These are phyloP conservation scores for Euphydryas editha DNA, from an alignment of 2,888 invertebrate genomes.

Conservation along the genomic window DNA sequence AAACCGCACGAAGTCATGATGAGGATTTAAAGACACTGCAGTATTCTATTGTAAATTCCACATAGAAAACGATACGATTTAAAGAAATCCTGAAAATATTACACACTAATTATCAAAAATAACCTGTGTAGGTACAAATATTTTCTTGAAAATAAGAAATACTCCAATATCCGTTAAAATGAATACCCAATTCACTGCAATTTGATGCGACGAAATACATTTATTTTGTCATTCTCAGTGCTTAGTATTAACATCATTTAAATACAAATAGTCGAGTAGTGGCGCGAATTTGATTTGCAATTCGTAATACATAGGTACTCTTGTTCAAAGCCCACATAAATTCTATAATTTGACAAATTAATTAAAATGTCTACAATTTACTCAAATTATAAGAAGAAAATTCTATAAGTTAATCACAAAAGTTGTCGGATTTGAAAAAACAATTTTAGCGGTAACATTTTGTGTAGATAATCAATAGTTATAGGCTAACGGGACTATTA, in stretches of 20 bases:
- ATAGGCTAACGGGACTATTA: too few species aligned
- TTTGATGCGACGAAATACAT: neutral
- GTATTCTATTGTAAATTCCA: too few species aligned
- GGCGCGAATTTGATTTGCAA: constrained; percentile 27
- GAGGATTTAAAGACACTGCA: too few species aligned
- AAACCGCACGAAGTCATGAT: too few species aligned
- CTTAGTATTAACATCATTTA: constrained; percentile 24
- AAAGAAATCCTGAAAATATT: neutral
- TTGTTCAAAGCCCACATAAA: constrained; percentile 12
- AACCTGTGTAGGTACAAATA: too few species aligned
- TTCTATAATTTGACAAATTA: constrained; percentile 15
- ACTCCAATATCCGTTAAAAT: too few species aligned
- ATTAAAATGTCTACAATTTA: neutral
- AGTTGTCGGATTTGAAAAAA: too few species aligned
- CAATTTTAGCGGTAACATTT: too few species aligned
- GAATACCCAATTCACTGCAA: neutral
- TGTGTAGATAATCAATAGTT: too few species aligned
- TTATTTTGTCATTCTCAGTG: neutral
- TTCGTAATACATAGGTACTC: constrained; percentile 18
- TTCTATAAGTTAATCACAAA: too few species aligned
- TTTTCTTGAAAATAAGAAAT: too few species aligned
- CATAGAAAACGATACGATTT: neutral
- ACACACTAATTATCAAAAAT: neutral
- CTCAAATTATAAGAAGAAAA: neutral
- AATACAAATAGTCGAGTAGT: constrained; percentile 25